phyloP scores from a whole-genome alignment of 2,888 invertebrate genomes.

The Megamerina dolium region DNA sequence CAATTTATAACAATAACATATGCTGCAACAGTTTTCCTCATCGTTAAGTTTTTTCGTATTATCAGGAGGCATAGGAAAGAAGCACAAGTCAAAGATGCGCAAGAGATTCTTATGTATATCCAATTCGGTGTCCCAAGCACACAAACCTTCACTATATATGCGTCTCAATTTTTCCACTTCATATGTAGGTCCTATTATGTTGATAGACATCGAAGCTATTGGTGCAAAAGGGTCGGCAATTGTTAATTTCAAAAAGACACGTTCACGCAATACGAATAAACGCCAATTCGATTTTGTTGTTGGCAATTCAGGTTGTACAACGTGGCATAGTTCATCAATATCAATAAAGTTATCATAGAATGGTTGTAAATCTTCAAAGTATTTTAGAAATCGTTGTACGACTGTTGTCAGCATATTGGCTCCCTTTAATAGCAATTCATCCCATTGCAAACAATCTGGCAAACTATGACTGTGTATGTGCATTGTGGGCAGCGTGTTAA shows the following conservation, averaged over 20 bases:
- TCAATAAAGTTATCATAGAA: constrained; percentile 41
- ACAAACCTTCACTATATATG: constrained; percentile 37
- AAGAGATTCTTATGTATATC: constrained; percentile 46
- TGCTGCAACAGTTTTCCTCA: constrained; percentile 33
- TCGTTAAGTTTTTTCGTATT: not conserved
- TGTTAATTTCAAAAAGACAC: constrained; percentile 39
- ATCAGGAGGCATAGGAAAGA: constrained; percentile 40
- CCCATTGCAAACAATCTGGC: constrained; percentile 33
- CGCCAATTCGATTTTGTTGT: constrained; percentile 40
- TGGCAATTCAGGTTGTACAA: constrained; percentile 38
- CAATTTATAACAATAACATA: constrained; percentile 42
- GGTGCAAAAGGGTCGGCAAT: constrained; percentile 41
- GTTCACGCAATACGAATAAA: constrained; percentile 40
- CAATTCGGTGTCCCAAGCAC: constrained; percentile 42
- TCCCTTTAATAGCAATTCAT: constrained; percentile 24
- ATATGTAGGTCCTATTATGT: constrained; percentile 45
- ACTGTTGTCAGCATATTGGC: constrained; percentile 19
- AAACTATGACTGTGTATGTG: constrained; percentile 36
- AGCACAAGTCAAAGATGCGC: constrained; percentile 45
- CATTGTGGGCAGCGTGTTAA: constrained; percentile 29
- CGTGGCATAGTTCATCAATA: constrained; percentile 45
- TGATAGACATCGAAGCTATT: constrained; percentile 34
- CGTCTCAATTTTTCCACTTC: constrained; percentile 37
- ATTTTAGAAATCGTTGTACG: constrained; percentile 28
- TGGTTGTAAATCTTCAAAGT: constrained; percentile 36